Base-by-base conservation (phyloP, 64 coral and sea anemone species). In the Porites lutea region DNA sequence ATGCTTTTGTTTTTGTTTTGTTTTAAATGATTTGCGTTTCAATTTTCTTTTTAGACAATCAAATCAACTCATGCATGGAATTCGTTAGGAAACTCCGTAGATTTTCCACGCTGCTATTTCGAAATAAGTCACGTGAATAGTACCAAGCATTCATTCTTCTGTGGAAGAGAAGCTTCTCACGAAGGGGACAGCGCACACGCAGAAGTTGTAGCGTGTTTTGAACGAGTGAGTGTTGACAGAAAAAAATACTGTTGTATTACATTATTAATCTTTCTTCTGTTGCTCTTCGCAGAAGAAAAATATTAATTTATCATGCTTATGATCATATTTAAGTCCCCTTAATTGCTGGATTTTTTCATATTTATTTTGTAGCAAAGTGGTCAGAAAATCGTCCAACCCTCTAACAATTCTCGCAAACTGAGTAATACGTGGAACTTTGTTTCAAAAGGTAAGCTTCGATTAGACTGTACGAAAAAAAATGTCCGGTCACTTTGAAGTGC, bases 121-220 rank as follows among this genome's bases (percentile, higher is more conserved):
- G 6, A 48, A 16, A 82, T 82, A 58, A 65, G 6, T 10, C 79
- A 64, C 27, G 60, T 65, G 15, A 37, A 64, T 59, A 82, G 19
- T 48, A 49, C 79, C 6, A 82, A 82, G 59, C 79, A 82, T 9
- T 63, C 79, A 51, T 82, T 82, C 20, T 82, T 82, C 60, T 82
- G 79, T 65, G 59, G 43, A 65, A 82, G 65, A 65, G 65, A 58
- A 82, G 79, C 79, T 19, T 82, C 59, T 3, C 79, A 82, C 16
- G 79, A 65, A 82, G 60, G 44, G 14, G 79, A 82, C 45, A 13
- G 14, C 4, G 79, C 79, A 13, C 48, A 45, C 59, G 15, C 55
- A 1, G 79, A 82, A 65, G 5, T 82, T 6, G 79, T 82, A 44
- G 59, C 79, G 47, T 65, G 65, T 82, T 82, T 82, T 65, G 58